Evolutionary conservation across 1,140 invertebrate species (phyloP).

Genomic region (Zaprionus inermis): DNA sequence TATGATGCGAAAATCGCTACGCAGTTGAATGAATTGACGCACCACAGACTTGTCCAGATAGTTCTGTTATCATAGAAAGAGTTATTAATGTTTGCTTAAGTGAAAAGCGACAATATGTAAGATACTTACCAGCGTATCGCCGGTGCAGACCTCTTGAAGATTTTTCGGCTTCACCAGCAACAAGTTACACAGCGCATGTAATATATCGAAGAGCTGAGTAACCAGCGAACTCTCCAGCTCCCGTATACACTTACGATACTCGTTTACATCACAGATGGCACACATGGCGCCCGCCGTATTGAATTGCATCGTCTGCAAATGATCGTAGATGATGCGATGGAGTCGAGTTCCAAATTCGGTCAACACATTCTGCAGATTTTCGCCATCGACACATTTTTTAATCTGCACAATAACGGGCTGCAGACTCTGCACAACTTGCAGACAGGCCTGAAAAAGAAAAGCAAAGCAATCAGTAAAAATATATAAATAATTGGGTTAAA

Average conservation of each 20-base stretch:
- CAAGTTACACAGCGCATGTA: conserved; percentile 98
- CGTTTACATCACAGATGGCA: conserved; percentile 98
- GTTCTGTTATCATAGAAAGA: conserved; percentile 87
- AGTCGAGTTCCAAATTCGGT: conserved; percentile 95
- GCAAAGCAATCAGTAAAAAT: too few relatives aligned
- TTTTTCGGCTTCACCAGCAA: conserved; percentile 98
- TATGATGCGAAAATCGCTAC: conserved; percentile 88
- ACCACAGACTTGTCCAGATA: conserved; percentile 94
- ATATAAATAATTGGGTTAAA: conserved; percentile 81
- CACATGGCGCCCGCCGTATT: conserved; percentile 98
- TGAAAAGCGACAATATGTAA: not conserved
- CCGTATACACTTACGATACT: conserved; percentile 93
- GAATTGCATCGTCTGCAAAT: conserved; percentile 97
- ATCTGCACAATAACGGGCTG: conserved; percentile 91
- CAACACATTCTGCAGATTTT: conserved; percentile 94
- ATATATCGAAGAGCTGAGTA: conserved; percentile 94
- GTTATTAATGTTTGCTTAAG: conserved; percentile 16
- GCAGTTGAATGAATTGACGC: conserved; percentile 96
- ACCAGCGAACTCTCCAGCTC: conserved; percentile 91
- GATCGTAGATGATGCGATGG: conserved; percentile 97
- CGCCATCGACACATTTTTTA: conserved; percentile 94
- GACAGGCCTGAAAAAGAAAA: conserved; percentile 90
- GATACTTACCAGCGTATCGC: conserved; percentile 93
- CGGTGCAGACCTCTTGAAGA: conserved; percentile 96
- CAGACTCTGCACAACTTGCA: conserved; percentile 94